Percentiles rank a stretch among this genome's conserved stretches.
Evolutionary conservation across 1,140 invertebrate species (phyloP).

Genomic region (Cydia fagiglandana): DNA sequence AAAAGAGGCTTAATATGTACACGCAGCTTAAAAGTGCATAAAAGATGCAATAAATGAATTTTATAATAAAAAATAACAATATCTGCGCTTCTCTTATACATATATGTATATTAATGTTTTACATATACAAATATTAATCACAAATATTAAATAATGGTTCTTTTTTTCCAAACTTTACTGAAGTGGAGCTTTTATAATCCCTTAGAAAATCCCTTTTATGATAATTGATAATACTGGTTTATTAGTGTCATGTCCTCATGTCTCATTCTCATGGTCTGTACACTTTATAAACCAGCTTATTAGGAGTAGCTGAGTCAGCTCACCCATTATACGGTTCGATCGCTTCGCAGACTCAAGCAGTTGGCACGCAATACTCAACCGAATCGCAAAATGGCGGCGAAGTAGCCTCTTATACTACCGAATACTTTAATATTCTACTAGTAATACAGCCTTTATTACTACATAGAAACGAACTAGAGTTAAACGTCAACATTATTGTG

Average conservation of each 20-base stretch:
- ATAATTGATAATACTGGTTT: neutral
- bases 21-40: no score
- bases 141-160: no score
- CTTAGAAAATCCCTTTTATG: neutral
- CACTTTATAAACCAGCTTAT: slow-evolving; percentile 4
- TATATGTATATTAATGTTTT: no score
- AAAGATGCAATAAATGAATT: no score
- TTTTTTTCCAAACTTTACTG: no score
- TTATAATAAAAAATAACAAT: no score
- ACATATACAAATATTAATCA: no score
- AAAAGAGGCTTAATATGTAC: no score
- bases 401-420: neutral
- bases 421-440: neutral
- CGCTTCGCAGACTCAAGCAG: slow-evolving; percentile 14
- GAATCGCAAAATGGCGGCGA: slow-evolving; percentile 28
- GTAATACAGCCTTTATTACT: neutral
- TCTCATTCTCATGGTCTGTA: neutral
- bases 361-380: slow-evolving; percentile 25
- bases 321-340: slow-evolving; percentile 22
- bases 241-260: neutral
- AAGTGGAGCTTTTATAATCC: no score
- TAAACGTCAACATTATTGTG: neutral
- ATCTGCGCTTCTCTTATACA: no score
- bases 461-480: neutral
- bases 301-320: slow-evolving; percentile 13